Base-by-base conservation (phyloP, 2,797 vertebrate genomes). In the Calcarius lapponicus region DNA sequence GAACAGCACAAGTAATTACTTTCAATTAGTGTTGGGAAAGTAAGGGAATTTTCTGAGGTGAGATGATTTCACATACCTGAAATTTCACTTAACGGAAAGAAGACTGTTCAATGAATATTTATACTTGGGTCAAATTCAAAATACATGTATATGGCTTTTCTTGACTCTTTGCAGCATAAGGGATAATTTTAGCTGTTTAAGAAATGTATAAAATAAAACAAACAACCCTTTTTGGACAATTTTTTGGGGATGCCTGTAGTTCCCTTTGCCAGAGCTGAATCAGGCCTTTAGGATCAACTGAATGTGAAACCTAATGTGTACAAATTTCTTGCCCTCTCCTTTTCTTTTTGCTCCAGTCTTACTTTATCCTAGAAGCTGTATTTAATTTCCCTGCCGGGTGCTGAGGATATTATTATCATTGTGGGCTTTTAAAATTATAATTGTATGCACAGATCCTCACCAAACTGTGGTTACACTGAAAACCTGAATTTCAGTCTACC, bases 1-100 rank as follows among this genome's bases (percentile, higher is more conserved):
- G 91, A 88, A 90, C 96, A 96, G 81, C 31, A 51, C 95, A 96
- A 92, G 96, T 96, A 97, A 97, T 97, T 97, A 97, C 93, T 95
- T 93, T 79, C 90, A 97, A 96, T 97, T 96, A 95, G 90, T 64
- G 72, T 60, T 95, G 81, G 74, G 95, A 94, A 97, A 94, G 93
- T 94, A 71, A 94, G 86, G 88, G 73, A 89, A 87, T 96, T 97
- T 94, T 86, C 86, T 92, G 81, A 96, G 65, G 81, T 50, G 50
- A 88, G 71, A 81, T 80, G 93, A 95, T 96, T 95, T 88, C 79
- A 60, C 42, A n/a, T 76, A 93, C 72, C 81, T 95, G 89, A 73
- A 91, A 93, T 85, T 90, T 94, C 84, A 81, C 81, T 96, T 90
- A 90, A 83, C 25, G 43, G 81, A 36, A 92, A 80, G 76, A 88